A percentile compares a stretch with the other conserved stretches of the same genome.
These are phyloP conservation scores for Miltochrista miniata DNA, from an alignment of 2,888 invertebrate species.

Conservation along the genomic window DNA sequence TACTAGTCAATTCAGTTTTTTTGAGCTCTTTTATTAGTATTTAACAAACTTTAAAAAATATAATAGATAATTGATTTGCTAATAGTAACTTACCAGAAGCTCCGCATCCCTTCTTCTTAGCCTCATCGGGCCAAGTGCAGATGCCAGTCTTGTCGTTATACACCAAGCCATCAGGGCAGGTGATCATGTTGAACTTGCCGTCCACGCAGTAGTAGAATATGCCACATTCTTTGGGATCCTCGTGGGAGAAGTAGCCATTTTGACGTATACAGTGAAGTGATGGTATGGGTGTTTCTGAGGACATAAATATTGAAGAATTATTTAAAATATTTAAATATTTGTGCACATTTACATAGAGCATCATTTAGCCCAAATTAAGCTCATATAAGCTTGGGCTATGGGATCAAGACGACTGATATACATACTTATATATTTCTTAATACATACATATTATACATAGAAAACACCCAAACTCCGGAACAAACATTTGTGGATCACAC, in stretches of 20 bases:
- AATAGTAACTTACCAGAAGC: conserved; percentile 85
- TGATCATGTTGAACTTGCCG: conserved; percentile 95
- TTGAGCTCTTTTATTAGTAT: too few species aligned
- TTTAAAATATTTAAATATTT: too few species aligned
- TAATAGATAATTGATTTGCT: background rate
- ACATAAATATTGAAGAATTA: background rate
- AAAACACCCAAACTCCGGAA: too few species aligned
- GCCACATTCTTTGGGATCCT: conserved; percentile 90
- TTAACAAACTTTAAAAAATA: too few species aligned
- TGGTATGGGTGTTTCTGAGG: conserved; percentile 88
- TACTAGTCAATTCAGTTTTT: too few species aligned
- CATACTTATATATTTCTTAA: too few species aligned
- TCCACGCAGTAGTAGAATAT: conserved; percentile 95
- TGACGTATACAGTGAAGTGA: conserved; percentile 90
- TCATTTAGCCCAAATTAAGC: too few species aligned
- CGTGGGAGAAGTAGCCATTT: conserved; percentile 95
- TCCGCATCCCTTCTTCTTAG: conserved; percentile 93
- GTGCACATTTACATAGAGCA: too few species aligned
- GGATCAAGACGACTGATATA: too few species aligned
- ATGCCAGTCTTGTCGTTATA: conserved; percentile 95
- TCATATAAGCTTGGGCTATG: too few species aligned
- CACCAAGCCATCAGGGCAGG: conserved; percentile 93
- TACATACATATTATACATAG: too few species aligned
- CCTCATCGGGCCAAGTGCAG: conserved; percentile 96
- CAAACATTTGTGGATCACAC: too few species aligned